Conservation (phyloP, 1,140 invertebrate species). For the Galleria mellonella region DNA sequence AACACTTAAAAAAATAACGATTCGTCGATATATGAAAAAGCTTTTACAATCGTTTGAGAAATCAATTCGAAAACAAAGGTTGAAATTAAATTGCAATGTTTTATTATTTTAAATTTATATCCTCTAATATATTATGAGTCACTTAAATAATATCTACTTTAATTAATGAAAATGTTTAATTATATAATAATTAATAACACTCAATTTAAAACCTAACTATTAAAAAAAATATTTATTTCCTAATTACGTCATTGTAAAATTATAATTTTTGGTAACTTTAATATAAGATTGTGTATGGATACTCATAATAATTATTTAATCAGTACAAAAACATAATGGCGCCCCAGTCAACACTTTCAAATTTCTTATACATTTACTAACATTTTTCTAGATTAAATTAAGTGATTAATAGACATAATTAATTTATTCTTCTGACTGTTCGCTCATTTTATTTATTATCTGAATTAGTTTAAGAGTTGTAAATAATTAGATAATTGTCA, state of each 20-base stretch:
- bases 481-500: conserved; percentile 33
- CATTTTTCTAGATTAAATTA: conserved; percentile 8
- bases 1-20: too few relatives aligned
- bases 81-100: too few relatives aligned
- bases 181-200: too few relatives aligned
- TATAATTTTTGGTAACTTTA: neutral
- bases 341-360: neutral
- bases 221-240: neutral
- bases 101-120: too few relatives aligned
- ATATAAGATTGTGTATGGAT: neutral
- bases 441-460: conserved; percentile 41
- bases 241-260: neutral
- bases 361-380: conserved; percentile 1
- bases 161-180: too few relatives aligned
- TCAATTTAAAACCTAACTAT: too few relatives aligned
- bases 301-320: neutral
- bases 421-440: conserved; percentile 24
- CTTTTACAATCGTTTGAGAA: too few relatives aligned
- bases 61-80: too few relatives aligned
- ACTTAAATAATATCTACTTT: too few relatives aligned
- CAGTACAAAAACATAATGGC: conserved; percentile 6
- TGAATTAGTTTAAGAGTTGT: conserved; percentile 24
- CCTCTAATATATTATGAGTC: too few relatives aligned
- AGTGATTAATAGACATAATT: conserved; percentile 18
- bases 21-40: too few relatives aligned